Conservation (phyloP, 2,797 vertebrate genomes). For the Tenualosa ilisha region DNA sequence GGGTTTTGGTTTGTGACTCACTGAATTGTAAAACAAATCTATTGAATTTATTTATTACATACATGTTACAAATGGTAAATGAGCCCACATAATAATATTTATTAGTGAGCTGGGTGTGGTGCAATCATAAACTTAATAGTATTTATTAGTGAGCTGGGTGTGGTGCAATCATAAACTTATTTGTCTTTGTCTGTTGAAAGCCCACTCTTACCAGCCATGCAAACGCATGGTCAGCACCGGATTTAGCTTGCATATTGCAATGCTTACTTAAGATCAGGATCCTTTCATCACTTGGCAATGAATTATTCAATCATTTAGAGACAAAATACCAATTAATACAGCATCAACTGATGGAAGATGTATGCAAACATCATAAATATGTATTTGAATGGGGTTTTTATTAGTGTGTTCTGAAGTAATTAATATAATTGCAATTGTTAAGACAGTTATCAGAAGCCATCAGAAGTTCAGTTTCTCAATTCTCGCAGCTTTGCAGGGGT, state of each 20-base stretch:
- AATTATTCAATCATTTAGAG: slow-evolving; percentile 67
- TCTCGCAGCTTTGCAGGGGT: background rate
- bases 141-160: background rate
- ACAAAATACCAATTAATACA: slow-evolving; percentile 63
- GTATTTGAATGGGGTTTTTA: slow-evolving; percentile 11
- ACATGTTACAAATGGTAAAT: too few species aligned
- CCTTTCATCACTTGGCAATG: slow-evolving; percentile 63
- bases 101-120: slow-evolving; percentile 26
- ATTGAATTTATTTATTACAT: too few species aligned
- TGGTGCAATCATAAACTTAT: slow-evolving; percentile 55
- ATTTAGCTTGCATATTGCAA: slow-evolving; percentile 63
- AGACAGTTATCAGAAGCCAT: background rate
- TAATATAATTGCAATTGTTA: slow-evolving; percentile 4
- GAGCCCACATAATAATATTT: too few species aligned
- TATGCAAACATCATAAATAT: slow-evolving; percentile 26
- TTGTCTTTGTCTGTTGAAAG: slow-evolving; percentile 57
- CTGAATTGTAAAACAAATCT: too few species aligned
- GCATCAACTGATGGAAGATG: slow-evolving; percentile 28
- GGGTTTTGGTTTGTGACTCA: too few species aligned
- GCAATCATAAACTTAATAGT: slow-evolving; percentile 42
- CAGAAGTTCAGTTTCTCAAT: background rate
- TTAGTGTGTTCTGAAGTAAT: slow-evolving; percentile 11
- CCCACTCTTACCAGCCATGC: slow-evolving; percentile 60
- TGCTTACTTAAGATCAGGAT: slow-evolving; percentile 64
- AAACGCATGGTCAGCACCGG: slow-evolving; percentile 69